These are phyloP conservation scores for Neoniphon sammara DNA, from an alignment of 2,797 vertebrate species.

Conservation along the genomic window DNA sequence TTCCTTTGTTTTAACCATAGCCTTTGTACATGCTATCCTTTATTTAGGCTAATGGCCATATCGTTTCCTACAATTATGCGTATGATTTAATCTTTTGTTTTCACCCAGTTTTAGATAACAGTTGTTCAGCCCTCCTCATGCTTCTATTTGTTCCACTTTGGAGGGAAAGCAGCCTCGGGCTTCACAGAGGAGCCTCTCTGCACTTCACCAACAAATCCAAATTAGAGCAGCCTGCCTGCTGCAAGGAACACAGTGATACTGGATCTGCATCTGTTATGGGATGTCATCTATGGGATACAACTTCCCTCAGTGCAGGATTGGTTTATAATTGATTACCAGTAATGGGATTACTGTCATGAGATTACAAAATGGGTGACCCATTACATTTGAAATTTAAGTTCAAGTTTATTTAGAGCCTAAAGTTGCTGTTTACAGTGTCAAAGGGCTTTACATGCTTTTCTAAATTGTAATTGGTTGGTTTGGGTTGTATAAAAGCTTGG, in stretches of 20 bases:
- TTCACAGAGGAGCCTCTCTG: conserved; percentile 16
- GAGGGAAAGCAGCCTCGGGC: conserved; percentile 50
- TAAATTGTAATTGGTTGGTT: no score
- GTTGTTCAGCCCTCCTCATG: conserved; percentile 37
- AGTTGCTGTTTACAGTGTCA: no score
- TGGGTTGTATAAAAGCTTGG: no score
- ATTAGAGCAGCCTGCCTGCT: conserved; percentile 14
- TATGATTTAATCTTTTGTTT: conserved; percentile 48
- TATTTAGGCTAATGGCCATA: conserved; percentile 12
- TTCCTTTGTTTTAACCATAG: background rate
- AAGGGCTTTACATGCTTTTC: no score
- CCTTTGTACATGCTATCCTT: conserved; percentile 10
- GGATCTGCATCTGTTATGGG: conserved; percentile 22
- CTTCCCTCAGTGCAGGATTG: background rate
- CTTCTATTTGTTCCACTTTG: conserved; percentile 61
- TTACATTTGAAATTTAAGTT: background rate
- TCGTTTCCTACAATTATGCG: conserved; percentile 12
- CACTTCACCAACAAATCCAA: conserved; percentile 10
- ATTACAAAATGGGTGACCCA: background rate
- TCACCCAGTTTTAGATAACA: conserved; percentile 40
- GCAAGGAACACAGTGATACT: conserved; percentile 3
- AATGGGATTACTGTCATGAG: background rate
- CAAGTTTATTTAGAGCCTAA: no score
- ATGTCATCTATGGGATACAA: background rate
- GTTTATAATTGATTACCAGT: background rate